phyloP scores from a whole-genome alignment of 2,113 vertebrate genomes.

The Pterophyllum scalare region DNA sequence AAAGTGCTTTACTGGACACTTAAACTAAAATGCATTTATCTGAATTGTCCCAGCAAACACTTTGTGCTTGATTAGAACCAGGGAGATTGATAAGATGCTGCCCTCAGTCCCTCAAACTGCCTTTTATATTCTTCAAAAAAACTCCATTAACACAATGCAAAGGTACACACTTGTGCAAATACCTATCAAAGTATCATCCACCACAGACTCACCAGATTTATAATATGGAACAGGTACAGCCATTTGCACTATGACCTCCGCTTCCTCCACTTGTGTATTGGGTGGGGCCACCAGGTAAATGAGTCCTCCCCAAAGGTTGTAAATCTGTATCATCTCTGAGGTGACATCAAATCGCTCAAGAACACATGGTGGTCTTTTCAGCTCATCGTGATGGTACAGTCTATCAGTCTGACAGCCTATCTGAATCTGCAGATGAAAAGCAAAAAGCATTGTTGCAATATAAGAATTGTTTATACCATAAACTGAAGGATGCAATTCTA shows the following conservation, averaged over 20 bases:
- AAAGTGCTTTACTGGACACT: background rate
- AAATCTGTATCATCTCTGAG: conserved; percentile 68
- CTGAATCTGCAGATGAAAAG: conserved; percentile 71
- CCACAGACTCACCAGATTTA: conserved; percentile 71
- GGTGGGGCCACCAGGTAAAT: conserved; percentile 77
- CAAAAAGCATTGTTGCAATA: rapidly evolving
- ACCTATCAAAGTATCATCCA: background rate
- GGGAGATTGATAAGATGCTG: no score
- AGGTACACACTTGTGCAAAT: background rate
- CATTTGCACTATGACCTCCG: conserved; percentile 69
- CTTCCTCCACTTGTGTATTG: conserved; percentile 50
- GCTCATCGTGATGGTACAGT: conserved; percentile 34
- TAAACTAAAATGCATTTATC: no score
- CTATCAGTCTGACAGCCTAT: conserved; percentile 81
- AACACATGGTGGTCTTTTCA: conserved; percentile 74
- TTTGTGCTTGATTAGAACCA: no score
- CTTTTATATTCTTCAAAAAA: no score
- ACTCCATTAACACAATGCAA: no score
- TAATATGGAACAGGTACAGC: conserved; percentile 77
- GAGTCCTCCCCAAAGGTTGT: conserved; percentile 80
- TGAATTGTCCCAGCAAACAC: no score
- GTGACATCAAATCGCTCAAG: conserved; percentile 59
- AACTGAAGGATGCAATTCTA: no score
- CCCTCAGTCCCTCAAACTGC: no score
- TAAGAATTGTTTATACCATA: background rate